phyloP scores from a whole-genome alignment of 2,888 invertebrate species.

The Conops quadrifasciatus region DNA sequence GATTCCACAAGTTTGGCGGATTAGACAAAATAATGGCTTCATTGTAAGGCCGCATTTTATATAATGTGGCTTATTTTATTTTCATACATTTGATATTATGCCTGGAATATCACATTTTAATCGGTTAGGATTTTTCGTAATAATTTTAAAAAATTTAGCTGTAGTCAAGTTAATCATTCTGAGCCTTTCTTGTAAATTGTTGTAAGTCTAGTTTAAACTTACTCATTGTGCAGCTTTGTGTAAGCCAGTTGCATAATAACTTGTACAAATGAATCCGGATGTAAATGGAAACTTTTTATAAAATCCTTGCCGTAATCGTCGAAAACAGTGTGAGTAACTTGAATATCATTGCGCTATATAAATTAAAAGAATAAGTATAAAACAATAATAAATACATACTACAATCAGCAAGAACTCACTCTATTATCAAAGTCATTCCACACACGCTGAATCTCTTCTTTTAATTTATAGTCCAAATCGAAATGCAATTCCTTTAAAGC shows the following conservation, averaged over 20 bases:
- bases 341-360: constrained; percentile 58
- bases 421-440: constrained; percentile 57
- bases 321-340: constrained; percentile 62
- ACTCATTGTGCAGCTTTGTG: constrained; percentile 66
- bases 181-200: too few species aligned
- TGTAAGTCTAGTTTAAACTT: constrained; percentile 29
- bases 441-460: constrained; percentile 64
- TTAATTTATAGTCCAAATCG: constrained; percentile 64
- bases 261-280: constrained; percentile 72
- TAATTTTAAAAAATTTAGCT: too few species aligned
- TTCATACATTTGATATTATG: too few species aligned
- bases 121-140: too few species aligned
- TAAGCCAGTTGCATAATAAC: constrained; percentile 70
- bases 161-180: too few species aligned
- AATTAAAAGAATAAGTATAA: constrained; percentile 16
- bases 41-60: too few species aligned
- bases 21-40: too few species aligned
- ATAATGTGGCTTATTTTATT: too few species aligned
- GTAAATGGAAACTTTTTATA: constrained; percentile 67
- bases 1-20: too few species aligned
- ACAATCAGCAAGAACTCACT: constrained; percentile 48
- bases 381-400: too few species aligned
- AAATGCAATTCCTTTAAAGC: constrained; percentile 66
- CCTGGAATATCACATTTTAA: too few species aligned
- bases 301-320: constrained; percentile 67